Percentiles rank a stretch among this genome's conserved stretches.
Conservation (phyloP, 2,888 invertebrate species). For the Heliconius aoede region DNA sequence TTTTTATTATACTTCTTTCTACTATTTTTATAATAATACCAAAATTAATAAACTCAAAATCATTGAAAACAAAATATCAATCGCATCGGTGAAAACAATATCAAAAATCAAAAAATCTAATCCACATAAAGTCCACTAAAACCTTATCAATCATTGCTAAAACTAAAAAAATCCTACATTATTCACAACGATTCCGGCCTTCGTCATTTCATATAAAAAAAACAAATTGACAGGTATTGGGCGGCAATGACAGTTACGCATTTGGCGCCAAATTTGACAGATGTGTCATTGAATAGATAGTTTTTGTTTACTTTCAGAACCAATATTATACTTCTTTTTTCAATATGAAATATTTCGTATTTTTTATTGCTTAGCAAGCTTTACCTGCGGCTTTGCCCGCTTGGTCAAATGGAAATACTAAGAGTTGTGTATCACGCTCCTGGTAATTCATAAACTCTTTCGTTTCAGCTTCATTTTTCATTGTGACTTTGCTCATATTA, state of each 20-base stretch:
- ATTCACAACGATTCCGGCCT: constrained; percentile 48
- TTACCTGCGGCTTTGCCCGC: no score
- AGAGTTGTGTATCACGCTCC: no score
- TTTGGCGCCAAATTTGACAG: constrained; percentile 51
- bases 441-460: no score
- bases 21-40: no score
- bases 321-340: neutral
- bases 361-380: neutral
- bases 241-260: constrained; percentile 49
- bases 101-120: constrained; percentile 20
- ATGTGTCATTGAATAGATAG: constrained; percentile 45
- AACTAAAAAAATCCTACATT: constrained; percentile 40
- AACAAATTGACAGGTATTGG: constrained; percentile 52
- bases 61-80: neutral
- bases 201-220: constrained; percentile 54
- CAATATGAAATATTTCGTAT: neutral
- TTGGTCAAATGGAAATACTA: no score
- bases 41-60: neutral
- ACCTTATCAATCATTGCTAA: constrained; percentile 43
- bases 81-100: neutral
- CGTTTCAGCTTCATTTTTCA: no score
- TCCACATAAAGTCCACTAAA: constrained; percentile 24
- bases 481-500: no score
- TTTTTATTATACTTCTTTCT: no score
- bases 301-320: constrained; percentile 32